Conservation (phyloP, 2,888 invertebrate genomes). For the Plusia festucae region DNA sequence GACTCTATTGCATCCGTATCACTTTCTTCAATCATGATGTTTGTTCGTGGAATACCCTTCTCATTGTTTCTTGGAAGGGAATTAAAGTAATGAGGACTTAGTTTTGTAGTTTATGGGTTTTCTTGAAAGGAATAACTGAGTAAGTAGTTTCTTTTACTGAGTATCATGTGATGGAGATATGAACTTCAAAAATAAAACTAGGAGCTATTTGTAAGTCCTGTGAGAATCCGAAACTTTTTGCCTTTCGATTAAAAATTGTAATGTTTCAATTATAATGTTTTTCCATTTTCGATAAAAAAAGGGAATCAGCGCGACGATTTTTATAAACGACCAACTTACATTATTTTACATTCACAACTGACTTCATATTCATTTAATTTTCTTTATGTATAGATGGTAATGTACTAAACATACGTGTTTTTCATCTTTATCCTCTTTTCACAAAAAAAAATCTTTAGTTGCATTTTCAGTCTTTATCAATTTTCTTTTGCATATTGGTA, state of each 20-base stretch:
- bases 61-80: conserved; percentile 40
- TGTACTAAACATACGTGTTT: not conserved
- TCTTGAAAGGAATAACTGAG: not conserved
- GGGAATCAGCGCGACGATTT: too few relatives aligned
- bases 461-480: not conserved
- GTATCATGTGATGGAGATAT: not conserved
- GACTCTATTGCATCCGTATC: conserved; percentile 42
- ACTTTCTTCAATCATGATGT: conserved; percentile 49
- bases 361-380: not conserved
- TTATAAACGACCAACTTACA: not conserved
- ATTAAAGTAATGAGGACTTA: conserved; percentile 47
- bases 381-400: not conserved
- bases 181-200: not conserved
- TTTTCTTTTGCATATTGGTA: too few relatives aligned
- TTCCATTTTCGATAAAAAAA: too few relatives aligned
- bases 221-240: too few relatives aligned
- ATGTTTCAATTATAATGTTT: too few relatives aligned
- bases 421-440: not conserved
- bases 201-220: too few relatives aligned
- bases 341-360: too few relatives aligned
- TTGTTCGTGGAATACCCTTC: conserved; percentile 28
- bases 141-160: not conserved
- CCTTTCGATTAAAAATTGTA: too few relatives aligned
- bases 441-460: too few relatives aligned
- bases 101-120: conserved; percentile 15